Conservation (phyloP, 2,113 vertebrate genomes). For the Chascanopsetta lugubris region DNA sequence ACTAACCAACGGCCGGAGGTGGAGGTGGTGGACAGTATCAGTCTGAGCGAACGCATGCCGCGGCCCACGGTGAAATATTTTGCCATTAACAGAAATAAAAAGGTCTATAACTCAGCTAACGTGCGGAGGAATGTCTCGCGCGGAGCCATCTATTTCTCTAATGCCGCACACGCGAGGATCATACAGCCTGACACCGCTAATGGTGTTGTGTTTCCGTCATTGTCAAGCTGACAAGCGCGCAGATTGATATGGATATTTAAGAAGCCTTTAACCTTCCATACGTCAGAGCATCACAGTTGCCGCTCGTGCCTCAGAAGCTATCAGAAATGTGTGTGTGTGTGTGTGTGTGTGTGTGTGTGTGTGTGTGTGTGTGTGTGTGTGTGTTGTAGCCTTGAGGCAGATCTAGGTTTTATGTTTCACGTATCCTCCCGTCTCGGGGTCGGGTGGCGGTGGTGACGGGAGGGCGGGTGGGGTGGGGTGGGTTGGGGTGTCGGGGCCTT, state of each 20-base stretch:
- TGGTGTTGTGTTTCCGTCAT: slow-evolving; percentile 76
- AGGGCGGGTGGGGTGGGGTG: slow-evolving; percentile 1
- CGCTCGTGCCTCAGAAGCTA: slow-evolving; percentile 49
- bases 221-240: slow-evolving; percentile 74
- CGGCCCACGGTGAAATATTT: slow-evolving; percentile 8
- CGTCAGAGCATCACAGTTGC: slow-evolving; percentile 61
- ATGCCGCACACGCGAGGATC: slow-evolving; percentile 69
- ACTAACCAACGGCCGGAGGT: not conserved
- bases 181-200: slow-evolving; percentile 54
- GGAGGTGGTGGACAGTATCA: not conserved
- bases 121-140: slow-evolving; percentile 59
- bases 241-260: slow-evolving; percentile 84
- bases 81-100: not conserved
- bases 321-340: slow-evolving; percentile 52
- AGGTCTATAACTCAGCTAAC: slow-evolving; percentile 15
- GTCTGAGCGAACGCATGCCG: not conserved
- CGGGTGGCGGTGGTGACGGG: slow-evolving; percentile 6
- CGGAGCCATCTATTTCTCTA: slow-evolving; percentile 71
- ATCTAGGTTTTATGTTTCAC: slow-evolving; percentile 61
- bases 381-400: slow-evolving; percentile 41
- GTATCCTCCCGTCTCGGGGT: slow-evolving; percentile 39
- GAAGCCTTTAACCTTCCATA: slow-evolving; percentile 71
- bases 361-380: slow-evolving; percentile 27
- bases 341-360: slow-evolving; percentile 18
- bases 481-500: slow-evolving; percentile 9